Conservation (phyloP, 1,140 invertebrate genomes). For the Colletes latitarsis region DNA sequence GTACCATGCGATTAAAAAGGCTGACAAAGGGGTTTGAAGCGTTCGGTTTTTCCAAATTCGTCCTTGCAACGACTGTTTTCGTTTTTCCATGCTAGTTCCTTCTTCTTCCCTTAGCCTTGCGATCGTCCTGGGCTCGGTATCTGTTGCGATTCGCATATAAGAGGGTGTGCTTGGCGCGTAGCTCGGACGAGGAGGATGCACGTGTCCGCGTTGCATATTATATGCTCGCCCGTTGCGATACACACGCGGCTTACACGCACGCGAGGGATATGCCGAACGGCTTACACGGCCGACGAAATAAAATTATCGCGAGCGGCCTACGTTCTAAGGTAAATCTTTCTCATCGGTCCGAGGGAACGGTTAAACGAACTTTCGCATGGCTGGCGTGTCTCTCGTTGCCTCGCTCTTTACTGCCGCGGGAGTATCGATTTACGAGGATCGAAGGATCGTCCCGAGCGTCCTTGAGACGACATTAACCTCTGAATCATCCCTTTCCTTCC, state of each 20-base stretch:
- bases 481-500: not conserved
- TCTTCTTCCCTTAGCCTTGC: not conserved
- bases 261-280: conserved; percentile 25
- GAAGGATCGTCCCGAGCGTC: not conserved
- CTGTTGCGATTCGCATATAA: not conserved
- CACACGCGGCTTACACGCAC: conserved; percentile 33
- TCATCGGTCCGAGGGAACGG: not conserved
- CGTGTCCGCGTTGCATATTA: conserved; percentile 39
- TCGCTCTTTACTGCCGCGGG: conserved; percentile 15
- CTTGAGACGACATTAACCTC: not conserved
- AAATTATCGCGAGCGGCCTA: conserved; percentile 42
- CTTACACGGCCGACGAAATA: conserved; percentile 46
- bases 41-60: no score
- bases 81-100: no score
- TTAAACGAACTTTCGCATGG: conserved; percentile 29
- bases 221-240: conserved; percentile 25
- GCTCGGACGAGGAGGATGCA: conserved; percentile 6
- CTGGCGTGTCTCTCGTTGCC: not conserved
- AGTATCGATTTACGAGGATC: conserved; percentile 37
- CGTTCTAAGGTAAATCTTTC: conserved; percentile 47
- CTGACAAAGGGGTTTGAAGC: no score
- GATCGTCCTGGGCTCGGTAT: not conserved
- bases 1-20: no score
- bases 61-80: not conserved
- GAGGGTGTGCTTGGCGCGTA: not conserved